Evolutionary conservation across 2,888 invertebrate species (phyloP).

Genomic region (Serrognathus titanus): DNA sequence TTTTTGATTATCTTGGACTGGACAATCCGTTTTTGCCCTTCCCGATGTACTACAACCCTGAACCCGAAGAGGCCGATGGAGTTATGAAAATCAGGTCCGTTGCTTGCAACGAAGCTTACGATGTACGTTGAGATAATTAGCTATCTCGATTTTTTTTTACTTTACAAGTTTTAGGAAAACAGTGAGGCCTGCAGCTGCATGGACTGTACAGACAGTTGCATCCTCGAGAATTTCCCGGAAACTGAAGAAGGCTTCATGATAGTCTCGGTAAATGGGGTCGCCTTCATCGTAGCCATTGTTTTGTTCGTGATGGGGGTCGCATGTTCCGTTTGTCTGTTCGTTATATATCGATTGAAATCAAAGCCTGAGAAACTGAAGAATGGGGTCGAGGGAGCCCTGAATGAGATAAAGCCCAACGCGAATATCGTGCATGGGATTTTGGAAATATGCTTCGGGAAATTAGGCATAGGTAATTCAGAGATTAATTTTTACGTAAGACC

Average conservation of each 20-base stretch:
- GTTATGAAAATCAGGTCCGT: conserved; percentile 50
- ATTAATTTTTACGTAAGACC: too few species aligned
- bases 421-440: conserved; percentile 27
- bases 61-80: conserved; percentile 44
- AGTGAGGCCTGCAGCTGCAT: conserved; percentile 72
- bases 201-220: conserved; percentile 67
- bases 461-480: conserved; percentile 48
- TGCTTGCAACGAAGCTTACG: conserved; percentile 59
- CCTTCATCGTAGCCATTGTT: conserved; percentile 60
- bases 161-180: conserved; percentile 42
- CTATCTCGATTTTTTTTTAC: background rate
- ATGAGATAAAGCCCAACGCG: conserved; percentile 4
- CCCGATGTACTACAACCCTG: conserved; percentile 55
- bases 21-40: conserved; percentile 56
- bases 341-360: background rate
- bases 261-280: conserved; percentile 59
- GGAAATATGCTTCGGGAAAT: conserved; percentile 45
- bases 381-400: background rate
- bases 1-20: conserved; percentile 66
- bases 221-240: conserved; percentile 48
- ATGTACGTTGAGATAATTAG: conserved; percentile 44
- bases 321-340: conserved; percentile 5
- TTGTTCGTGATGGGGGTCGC: conserved; percentile 39
- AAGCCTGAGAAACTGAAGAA: too few species aligned
- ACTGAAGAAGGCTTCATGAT: conserved; percentile 54